These are phyloP conservation scores for Drosophila ananassae DNA, from an alignment of 1,140 invertebrate genomes.

Conservation along the genomic window DNA sequence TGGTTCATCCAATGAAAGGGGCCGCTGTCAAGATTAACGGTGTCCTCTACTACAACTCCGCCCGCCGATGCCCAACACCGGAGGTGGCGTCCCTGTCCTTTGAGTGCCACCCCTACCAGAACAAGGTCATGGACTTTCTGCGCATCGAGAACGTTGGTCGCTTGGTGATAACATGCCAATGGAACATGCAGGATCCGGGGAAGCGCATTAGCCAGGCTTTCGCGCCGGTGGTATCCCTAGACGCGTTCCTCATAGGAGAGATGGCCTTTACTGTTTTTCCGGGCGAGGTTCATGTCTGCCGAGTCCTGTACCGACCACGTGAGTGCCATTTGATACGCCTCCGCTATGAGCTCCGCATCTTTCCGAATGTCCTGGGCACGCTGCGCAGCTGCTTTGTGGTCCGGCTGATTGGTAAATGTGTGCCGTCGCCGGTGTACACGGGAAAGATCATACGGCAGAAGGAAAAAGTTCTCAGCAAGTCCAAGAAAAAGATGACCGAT, in stretches of 20 bases:
- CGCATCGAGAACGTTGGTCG: conserved; percentile 65
- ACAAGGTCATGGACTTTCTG: conserved; percentile 36
- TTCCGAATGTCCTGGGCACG: conserved; percentile 43
- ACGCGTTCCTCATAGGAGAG: conserved; percentile 45
- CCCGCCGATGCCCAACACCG: background rate
- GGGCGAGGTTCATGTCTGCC: conserved; percentile 41
- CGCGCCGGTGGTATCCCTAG: background rate
- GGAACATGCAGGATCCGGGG: conserved; percentile 3
- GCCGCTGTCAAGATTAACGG: conserved; percentile 47
- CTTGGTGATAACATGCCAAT: conserved; percentile 48
- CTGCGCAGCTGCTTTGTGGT: conserved; percentile 8
- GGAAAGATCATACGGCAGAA: conserved; percentile 7
- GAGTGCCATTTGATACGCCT: conserved; percentile 13
- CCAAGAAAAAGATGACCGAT: conserved; percentile 23
- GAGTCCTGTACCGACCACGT: conserved; percentile 52
- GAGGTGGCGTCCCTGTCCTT: conserved; percentile 29
- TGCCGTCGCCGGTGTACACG: conserved; percentile 37
- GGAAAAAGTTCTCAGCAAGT: conserved; percentile 23
- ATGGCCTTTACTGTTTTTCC: conserved; percentile 35
- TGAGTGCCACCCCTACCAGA: conserved; percentile 57
- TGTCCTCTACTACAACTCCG: conserved; percentile 7
- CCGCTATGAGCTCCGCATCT: conserved; percentile 45
- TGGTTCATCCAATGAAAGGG: background rate
- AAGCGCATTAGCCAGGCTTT: background rate
- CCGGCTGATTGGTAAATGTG: conserved; percentile 46